Conservation (phyloP, 2,113 vertebrate genomes). For the Zapornia atra region DNA sequence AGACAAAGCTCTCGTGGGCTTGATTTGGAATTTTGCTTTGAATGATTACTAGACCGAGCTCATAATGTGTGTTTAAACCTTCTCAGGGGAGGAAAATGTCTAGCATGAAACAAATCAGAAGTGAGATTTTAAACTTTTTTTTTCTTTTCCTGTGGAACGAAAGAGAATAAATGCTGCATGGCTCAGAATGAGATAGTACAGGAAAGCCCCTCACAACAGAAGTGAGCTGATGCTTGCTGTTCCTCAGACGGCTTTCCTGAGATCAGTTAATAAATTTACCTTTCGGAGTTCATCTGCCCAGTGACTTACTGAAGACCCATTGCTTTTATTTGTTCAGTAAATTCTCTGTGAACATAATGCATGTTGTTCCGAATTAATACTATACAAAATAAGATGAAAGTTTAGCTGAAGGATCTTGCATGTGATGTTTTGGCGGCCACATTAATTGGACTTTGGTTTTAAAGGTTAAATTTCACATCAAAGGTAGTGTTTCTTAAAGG, state of each 20-base stretch:
- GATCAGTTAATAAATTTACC: background rate
- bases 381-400: background rate
- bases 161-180: background rate
- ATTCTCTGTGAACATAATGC: background rate
- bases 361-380: background rate
- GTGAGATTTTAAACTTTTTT: background rate
- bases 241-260: background rate
- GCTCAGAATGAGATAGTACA: background rate
- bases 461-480: background rate
- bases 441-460: background rate
- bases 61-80: constrained; percentile 38
- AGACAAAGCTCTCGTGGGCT: constrained; percentile 33
- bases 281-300: background rate
- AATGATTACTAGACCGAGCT: constrained; percentile 10
- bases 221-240: background rate
- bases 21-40: constrained; percentile 13
- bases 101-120: constrained; percentile 1
- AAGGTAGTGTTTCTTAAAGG: background rate
- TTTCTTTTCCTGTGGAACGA: background rate
- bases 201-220: background rate
- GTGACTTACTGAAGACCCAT: background rate
- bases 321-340: background rate
- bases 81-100: constrained; percentile 7
- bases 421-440: background rate
- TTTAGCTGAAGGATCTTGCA: background rate